phyloP scores from a whole-genome alignment of 2,113 vertebrate species.

The Cinclus mexicanus region DNA sequence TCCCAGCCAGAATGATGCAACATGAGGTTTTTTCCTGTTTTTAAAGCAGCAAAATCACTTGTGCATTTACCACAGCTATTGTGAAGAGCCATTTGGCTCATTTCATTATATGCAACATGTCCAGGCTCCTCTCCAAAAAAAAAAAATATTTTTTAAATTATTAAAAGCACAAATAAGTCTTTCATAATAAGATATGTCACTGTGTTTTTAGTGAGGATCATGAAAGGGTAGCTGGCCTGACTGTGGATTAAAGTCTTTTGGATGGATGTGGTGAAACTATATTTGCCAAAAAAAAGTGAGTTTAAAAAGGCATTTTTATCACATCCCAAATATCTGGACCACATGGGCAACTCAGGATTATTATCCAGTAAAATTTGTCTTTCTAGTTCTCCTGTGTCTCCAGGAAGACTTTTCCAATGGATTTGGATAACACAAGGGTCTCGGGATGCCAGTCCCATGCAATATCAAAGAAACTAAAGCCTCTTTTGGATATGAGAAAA shows the following conservation, averaged over 20 bases:
- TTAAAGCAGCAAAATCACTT: neutral
- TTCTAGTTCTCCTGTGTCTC: neutral
- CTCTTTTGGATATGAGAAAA: neutral
- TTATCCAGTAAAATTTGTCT: neutral
- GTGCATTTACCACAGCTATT: neutral
- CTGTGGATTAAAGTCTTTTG: neutral
- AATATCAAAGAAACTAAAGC: neutral
- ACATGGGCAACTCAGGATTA: neutral
- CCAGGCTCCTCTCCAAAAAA: neutral
- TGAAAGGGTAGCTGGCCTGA: neutral
- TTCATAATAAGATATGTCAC: neutral
- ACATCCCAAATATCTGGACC: neutral
- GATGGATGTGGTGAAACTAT: neutral
- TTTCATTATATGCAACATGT: neutral
- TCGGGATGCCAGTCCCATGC: neutral
- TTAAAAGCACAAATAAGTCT: neutral
- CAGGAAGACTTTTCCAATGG: neutral
- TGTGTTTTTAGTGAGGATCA: neutral
- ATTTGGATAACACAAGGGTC: neutral
- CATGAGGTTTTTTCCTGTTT: constrained; percentile 26
- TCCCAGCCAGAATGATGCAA: constrained; percentile 41
- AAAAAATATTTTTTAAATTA: neutral
- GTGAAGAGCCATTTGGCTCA: neutral
- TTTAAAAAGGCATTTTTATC: neutral
- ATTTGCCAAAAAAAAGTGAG: neutral